A percentile compares a stretch with the other conserved stretches of the same genome.
Conservation (phyloP, 1,140 invertebrate species). For the Chelonus insularis region DNA sequence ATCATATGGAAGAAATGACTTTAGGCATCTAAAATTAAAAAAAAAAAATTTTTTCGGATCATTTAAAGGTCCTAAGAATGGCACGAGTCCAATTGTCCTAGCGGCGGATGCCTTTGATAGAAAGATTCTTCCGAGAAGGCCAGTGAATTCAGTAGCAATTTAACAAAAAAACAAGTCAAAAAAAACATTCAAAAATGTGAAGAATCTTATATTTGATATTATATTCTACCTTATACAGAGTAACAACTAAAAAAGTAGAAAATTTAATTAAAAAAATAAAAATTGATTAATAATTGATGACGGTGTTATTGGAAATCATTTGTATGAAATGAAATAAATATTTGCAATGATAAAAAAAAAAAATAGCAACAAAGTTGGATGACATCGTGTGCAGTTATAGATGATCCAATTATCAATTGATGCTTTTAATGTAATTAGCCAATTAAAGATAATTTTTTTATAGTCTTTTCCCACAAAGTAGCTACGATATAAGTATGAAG, state of each 20-base stretch:
- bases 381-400: slow-evolving; percentile 17
- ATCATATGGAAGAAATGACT: too few relatives aligned
- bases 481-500: neutral
- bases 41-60: neutral
- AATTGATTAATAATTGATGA: too few relatives aligned
- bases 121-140: too few relatives aligned
- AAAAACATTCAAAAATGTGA: too few relatives aligned
- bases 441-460: slow-evolving; percentile 51
- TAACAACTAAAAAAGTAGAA: too few relatives aligned
- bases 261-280: too few relatives aligned
- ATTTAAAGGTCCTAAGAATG: slow-evolving; percentile 15
- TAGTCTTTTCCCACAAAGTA: slow-evolving; percentile 51
- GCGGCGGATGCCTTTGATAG: too few relatives aligned
- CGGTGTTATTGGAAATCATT: too few relatives aligned
- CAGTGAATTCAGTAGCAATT: neutral
- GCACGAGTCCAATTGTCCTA: slow-evolving; percentile 9
- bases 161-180: neutral
- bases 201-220: too few relatives aligned
- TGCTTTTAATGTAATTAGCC: slow-evolving; percentile 44
- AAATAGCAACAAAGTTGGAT: slow-evolving; percentile 14
- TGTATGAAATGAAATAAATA: too few relatives aligned
- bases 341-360: neutral
- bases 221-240: too few relatives aligned
- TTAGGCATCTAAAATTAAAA: neutral
- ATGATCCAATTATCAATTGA: slow-evolving; percentile 45